Evolutionary conservation across 35 echinoderm and acorn worm species (phyloP).

Genomic region (Antedon bifida): DNA sequence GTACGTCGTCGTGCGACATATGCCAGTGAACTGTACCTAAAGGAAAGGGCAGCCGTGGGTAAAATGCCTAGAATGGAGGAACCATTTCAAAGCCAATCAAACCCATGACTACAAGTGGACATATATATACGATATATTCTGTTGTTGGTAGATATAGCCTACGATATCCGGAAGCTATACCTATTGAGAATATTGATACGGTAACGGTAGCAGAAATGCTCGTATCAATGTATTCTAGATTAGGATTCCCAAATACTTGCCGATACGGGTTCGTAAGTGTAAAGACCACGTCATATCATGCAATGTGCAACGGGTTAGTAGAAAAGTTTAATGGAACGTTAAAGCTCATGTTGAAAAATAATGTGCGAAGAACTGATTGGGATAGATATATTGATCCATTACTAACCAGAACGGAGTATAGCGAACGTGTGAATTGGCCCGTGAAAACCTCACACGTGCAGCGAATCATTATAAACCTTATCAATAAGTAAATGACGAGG

Average conservation of each 20-base stretch:
- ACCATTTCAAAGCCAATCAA: neutral
- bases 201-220: slow-evolving; percentile 28
- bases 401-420: slow-evolving; percentile 19
- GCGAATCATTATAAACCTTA: slow-evolving; percentile 8
- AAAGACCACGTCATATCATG: slow-evolving; percentile 24
- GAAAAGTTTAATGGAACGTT: slow-evolving; percentile 24
- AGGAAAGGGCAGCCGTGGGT: slow-evolving; percentile 13
- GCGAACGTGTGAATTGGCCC: slow-evolving; percentile 13
- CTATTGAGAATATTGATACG: slow-evolving; percentile 4
- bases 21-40: slow-evolving; percentile 24
- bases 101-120: neutral
- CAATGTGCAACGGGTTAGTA: slow-evolving; percentile 27
- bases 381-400: slow-evolving; percentile 38
- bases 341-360: slow-evolving; percentile 8
- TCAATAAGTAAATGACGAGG: slow-evolving; percentile 16
- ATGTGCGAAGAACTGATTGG: slow-evolving; percentile 38
- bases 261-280: slow-evolving; percentile 20
- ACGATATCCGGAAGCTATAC: neutral
- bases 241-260: neutral
- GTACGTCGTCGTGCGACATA: slow-evolving; percentile 14
- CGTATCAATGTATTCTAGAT: neutral
- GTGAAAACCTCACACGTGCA: neutral
- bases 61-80: slow-evolving; percentile 13
- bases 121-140: neutral
- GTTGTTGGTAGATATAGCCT: neutral